phyloP scores from a whole-genome alignment of 2,888 invertebrate genomes.

The Torymus aiolomorphi region DNA sequence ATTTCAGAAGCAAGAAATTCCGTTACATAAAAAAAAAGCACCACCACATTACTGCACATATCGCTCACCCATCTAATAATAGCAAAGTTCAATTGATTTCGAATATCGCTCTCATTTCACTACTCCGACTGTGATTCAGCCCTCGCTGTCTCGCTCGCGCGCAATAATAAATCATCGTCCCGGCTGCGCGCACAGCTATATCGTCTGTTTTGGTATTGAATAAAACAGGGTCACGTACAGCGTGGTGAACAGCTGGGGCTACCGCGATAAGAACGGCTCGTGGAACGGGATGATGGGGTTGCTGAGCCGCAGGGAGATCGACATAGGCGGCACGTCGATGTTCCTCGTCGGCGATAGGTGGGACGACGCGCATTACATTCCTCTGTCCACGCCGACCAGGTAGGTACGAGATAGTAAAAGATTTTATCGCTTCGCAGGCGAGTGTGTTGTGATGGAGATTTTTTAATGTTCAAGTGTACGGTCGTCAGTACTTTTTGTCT shows the following conservation, averaged over 20 bases:
- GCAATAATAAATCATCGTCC: no score
- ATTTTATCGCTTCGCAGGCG: no score
- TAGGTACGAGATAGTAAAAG: slow-evolving; percentile 66
- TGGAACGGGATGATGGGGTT: slow-evolving; percentile 72
- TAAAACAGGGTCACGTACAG: slow-evolving; percentile 64
- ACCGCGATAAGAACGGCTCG: slow-evolving; percentile 67
- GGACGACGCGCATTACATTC: slow-evolving; percentile 81
- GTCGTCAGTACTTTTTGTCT: no score
- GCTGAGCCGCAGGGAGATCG: slow-evolving; percentile 69
- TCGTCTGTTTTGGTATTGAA: slow-evolving; percentile 13
- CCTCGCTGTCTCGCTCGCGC: no score
- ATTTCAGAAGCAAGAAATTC: no score
- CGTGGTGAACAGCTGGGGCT: slow-evolving; percentile 69
- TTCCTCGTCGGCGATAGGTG: slow-evolving; percentile 81
- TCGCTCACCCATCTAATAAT: slow-evolving; percentile 10
- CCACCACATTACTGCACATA: not conserved
- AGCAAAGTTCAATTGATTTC: slow-evolving; percentile 33
- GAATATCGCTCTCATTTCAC: slow-evolving; percentile 14
- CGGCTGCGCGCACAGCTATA: not conserved
- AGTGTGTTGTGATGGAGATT: no score
- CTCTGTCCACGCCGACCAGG: slow-evolving; percentile 82
- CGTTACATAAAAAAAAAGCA: no score
- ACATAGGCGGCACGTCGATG: slow-evolving; percentile 74
- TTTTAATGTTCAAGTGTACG: no score
- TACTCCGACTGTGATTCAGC: not conserved